These are phyloP conservation scores for Acanthosepion pharaonis DNA, from an alignment of 2,888 invertebrate genomes.

Conservation along the genomic window DNA sequence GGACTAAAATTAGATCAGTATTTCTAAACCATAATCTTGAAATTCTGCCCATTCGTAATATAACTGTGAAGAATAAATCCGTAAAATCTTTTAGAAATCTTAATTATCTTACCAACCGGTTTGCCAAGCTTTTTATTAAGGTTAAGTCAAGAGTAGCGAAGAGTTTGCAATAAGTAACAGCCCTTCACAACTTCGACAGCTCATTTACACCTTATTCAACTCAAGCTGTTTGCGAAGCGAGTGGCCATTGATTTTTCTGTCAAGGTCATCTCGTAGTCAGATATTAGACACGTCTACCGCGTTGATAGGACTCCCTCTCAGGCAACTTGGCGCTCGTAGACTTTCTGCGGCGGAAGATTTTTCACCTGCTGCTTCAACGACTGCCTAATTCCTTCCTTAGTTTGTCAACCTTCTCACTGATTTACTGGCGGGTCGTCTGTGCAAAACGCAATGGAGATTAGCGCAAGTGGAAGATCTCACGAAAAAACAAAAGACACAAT, in stretches of 20 bases:
- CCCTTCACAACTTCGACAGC: slow-evolving; percentile 11
- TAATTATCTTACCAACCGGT: neutral
- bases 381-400: slow-evolving; percentile 11
- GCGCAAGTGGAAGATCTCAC: neutral
- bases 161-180: slow-evolving; percentile 4
- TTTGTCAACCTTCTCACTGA: neutral
- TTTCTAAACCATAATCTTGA: no score
- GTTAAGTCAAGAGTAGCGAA: neutral
- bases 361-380: neutral
- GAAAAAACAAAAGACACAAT: neutral
- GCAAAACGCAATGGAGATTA: neutral
- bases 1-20: no score
- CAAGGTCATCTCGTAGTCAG: neutral
- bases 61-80: neutral
- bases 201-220: slow-evolving; percentile 20
- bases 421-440: slow-evolving; percentile 5
- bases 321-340: slow-evolving; percentile 2
- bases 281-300: neutral
- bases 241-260: slow-evolving; percentile 13
- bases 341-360: neutral
- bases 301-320: neutral
- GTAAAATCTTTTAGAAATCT: neutral
- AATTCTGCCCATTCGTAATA: neutral
- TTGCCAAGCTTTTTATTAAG: neutral
- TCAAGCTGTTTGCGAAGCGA: slow-evolving; percentile 33